Percentiles rank a stretch among this genome's conserved stretches.
These are phyloP conservation scores for Ernsta delagoae DNA, from an alignment of 2,888 invertebrate genomes.

Conservation along the genomic window DNA sequence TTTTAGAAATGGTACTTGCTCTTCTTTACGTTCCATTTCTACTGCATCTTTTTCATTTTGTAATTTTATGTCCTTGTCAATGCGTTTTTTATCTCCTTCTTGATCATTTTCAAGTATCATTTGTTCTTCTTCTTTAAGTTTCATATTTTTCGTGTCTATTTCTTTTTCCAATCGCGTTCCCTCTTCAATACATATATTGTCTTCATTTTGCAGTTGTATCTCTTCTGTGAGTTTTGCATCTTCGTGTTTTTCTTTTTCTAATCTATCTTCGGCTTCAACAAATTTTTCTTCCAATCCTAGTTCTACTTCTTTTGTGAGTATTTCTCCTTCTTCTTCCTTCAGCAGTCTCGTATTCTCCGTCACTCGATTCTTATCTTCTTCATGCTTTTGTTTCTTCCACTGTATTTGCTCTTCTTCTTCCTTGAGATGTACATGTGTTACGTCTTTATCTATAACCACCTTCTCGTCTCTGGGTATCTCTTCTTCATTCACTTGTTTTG, in stretches of 20 bases:
- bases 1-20: too few relatives aligned
- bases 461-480: background rate
- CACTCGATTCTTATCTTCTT: background rate
- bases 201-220: slow-evolving; percentile 11
- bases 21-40: background rate
- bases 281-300: slow-evolving; percentile 13
- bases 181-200: background rate
- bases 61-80: background rate
- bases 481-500: slow-evolving; percentile 26
- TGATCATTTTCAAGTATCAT: too few relatives aligned
- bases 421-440: too few relatives aligned
- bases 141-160: background rate
- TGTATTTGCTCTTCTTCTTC: background rate
- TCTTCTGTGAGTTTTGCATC: slow-evolving; percentile 2
- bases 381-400: slow-evolving; percentile 4
- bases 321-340: too few relatives aligned
- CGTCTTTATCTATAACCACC: background rate
- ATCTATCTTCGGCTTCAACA: background rate
- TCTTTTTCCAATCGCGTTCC: too few relatives aligned
- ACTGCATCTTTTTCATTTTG: background rate
- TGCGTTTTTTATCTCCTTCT: background rate
- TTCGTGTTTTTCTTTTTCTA: slow-evolving; percentile 15
- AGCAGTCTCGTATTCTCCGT: background rate
- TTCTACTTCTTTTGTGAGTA: too few relatives aligned
- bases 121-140: background rate